Evolutionary conservation across 92 coral and sea anemone species (phyloP).

Genomic region (Bergia sp.): DNA sequence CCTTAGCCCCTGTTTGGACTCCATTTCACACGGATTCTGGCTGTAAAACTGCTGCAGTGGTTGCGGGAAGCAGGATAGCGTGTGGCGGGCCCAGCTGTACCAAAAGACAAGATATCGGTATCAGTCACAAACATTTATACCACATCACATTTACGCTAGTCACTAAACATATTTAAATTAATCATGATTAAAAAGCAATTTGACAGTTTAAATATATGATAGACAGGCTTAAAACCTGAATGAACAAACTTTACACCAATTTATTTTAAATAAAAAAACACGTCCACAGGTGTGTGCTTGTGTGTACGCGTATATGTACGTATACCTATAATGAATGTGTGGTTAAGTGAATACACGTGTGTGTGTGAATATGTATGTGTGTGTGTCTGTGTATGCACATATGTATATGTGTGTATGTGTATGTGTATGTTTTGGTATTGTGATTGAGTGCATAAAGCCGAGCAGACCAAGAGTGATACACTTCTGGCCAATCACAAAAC

Average conservation of each 20-base stretch:
- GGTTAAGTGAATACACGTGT: neutral
- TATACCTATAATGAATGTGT: neutral
- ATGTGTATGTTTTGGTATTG: no score
- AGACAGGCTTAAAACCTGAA: no score
- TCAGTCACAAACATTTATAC: neutral
- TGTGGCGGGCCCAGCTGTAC: conserved; percentile 92
- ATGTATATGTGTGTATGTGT: neutral
- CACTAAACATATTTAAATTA: neutral
- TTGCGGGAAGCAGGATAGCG: conserved; percentile 85
- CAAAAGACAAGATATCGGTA: neutral
- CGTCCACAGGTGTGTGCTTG: no score
- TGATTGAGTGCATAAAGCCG: no score
- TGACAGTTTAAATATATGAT: no score
- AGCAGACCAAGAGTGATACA: no score
- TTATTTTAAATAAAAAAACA: no score
- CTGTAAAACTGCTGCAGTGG: conserved; percentile 85
- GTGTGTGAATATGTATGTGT: neutral
- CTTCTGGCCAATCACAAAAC: no score
- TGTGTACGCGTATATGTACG: neutral
- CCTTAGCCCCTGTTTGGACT: conserved; percentile 78
- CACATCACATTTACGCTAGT: no score
- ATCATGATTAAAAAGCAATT: no score
- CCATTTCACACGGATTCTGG: conserved; percentile 74
- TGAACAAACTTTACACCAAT: no score
- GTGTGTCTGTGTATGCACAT: neutral